Evolutionary conservation across 2,113 vertebrate species (phyloP).

Genomic region (Dryoscopus gambensis): DNA sequence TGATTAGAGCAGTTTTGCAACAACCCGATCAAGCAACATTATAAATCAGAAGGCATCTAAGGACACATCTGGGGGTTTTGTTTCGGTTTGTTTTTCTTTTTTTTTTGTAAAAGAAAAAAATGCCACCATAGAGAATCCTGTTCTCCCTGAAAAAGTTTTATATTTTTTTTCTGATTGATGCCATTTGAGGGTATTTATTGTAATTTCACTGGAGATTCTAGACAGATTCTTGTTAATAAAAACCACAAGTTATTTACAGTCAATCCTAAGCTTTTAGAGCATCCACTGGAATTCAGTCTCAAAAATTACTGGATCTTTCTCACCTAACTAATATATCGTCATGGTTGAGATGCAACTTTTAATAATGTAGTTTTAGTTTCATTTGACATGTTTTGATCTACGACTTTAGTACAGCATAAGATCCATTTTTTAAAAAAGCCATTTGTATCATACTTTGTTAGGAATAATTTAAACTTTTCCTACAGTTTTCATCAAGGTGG

Average conservation of each 20-base stretch:
- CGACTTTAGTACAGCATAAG: neutral
- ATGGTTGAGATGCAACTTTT: neutral
- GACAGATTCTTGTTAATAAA: neutral
- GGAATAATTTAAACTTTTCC: neutral
- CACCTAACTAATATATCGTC: neutral
- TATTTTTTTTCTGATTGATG: neutral
- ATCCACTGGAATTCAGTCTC: neutral
- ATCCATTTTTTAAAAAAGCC: neutral
- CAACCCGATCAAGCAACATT: neutral
- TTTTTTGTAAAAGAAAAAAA: neutral
- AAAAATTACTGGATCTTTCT: neutral
- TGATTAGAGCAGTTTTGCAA: slow-evolving; percentile 29
- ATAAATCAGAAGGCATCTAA: neutral
- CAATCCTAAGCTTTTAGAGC: neutral
- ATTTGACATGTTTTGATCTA: neutral
- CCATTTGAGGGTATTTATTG: neutral
- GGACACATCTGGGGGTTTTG: neutral
- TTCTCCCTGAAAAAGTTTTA: neutral
- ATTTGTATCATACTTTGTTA: neutral
- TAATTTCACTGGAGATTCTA: neutral
- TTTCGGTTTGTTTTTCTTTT: neutral
- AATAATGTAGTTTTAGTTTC: neutral
- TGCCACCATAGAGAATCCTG: neutral
- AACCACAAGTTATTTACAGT: neutral
- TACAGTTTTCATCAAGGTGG: neutral